Base-by-base conservation (phyloP, 2,797 vertebrate species). In the Sorex maritimensis region DNA sequence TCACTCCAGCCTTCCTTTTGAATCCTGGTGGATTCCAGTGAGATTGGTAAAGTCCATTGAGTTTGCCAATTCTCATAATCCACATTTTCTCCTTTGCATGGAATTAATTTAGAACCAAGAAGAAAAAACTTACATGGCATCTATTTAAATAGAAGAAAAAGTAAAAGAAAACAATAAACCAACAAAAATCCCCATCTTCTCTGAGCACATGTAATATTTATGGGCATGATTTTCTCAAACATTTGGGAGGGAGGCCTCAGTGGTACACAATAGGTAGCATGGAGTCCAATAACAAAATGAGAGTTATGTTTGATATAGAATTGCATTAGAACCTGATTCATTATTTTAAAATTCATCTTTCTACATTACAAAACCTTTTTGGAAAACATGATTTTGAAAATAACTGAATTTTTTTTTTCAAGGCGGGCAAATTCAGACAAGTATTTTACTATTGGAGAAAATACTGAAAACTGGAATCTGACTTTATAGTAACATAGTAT, bases 121-220 rank as follows among this genome's bases (percentile, higher is more conserved):
- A 87, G 87, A 81, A 88, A 96, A 93, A 95, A 86, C 55, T 95
- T 30, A 81, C 84, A 67, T 94, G 91, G 81, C 79, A 95, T 96
- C 81, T 96, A 28, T 93, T 96, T 93, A 94, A 97, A 88, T 94
- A 95, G 93, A 90, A 93, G 71, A 38, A 95, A 92, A 95, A 93
- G 86, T 95, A 89, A 91, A 80, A 92, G 71, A 30, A 49, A 63
- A 89, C 30, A 74, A 80, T 44, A 72, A 71, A 71, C 4, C n/a
- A 71, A 71, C 6, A 71, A 34, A 71, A 68, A n/a, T 28, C 65
- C 24, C 65, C 28, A 1, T 80, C 41, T 81, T 92, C 67, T 78
- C 26, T 88, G 81, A 92, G 91, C 92, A 96, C 91, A 83, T 95
- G 92, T 93, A 88, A 91, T 97, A 95, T 95, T 72, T 84, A 44